Conservation (phyloP, 2,888 invertebrate genomes). For the Hermodice carunculata region DNA sequence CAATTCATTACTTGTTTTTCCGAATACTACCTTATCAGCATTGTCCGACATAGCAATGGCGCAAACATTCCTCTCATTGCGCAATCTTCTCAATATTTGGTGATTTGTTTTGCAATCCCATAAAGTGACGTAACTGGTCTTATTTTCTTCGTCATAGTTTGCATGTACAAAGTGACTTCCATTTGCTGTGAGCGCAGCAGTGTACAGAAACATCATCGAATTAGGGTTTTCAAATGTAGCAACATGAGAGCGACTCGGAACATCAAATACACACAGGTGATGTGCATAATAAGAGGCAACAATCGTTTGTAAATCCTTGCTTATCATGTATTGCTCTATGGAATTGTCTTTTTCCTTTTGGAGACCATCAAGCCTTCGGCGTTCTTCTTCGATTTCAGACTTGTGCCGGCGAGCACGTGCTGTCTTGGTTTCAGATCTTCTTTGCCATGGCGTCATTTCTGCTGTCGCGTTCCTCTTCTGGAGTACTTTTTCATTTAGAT, state of each 20-base stretch:
- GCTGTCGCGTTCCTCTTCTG: constrained; percentile 46
- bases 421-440: constrained; percentile 54
- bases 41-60: constrained; percentile 60
- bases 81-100: constrained; percentile 53
- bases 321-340: constrained; percentile 63
- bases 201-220: constrained; percentile 63
- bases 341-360: constrained; percentile 61
- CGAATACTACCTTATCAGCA: constrained; percentile 60
- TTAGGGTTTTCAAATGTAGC: constrained; percentile 59
- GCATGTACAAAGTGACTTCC: constrained; percentile 62
- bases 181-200: constrained; percentile 56
- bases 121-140: constrained; percentile 64
- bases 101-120: constrained; percentile 63
- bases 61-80: constrained; percentile 63
- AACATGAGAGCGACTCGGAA: constrained; percentile 52
- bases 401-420: constrained; percentile 50
- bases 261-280: constrained; percentile 65
- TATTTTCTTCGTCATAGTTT: constrained; percentile 64
- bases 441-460: constrained; percentile 64
- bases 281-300: constrained; percentile 67
- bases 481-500: not conserved
- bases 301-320: constrained; percentile 57
- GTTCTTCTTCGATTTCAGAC: constrained; percentile 51
- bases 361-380: constrained; percentile 48
- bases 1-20: constrained; percentile 57